Base-by-base conservation (phyloP, 2,113 vertebrate genomes). In the Phocoena phocoena region DNA sequence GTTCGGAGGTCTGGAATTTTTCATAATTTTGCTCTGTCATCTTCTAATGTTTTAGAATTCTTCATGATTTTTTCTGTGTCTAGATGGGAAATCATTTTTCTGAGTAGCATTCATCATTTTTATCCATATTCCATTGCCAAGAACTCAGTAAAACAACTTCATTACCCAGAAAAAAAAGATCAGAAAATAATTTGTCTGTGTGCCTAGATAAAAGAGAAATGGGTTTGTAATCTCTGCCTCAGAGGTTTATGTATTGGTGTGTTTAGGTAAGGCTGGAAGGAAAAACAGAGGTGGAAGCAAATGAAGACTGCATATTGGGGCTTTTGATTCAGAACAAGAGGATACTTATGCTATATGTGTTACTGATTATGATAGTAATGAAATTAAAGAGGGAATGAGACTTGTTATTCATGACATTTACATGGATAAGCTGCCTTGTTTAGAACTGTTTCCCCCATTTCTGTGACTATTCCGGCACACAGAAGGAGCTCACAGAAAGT, bases 121-220 rank as follows among this genome's bases (percentile, higher is more conserved):
- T 41, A 73, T n/a, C 11, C 9, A 63, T 2, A 70, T 26, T 33
- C 21, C 36, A 41, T 60, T 80, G 25, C 9, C 47, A 82, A 88
- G 41, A 87, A 74, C 18, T 60, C 33, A 90, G 33, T 63, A 41
- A 36, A 6, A 84, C 36, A 63, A 84, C 4, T 17, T n/a, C 3
- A 83, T 88, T 94, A 50, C 20, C 50, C 18, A 76, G 55, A 70
- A 90, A 84, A n/a, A 3, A 70, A n/a, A 71, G 33, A 60, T 55
- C 9, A 90, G 31, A 11, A 84, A 77, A 67, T 31, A 87, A 38
- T 79, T 76, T 96, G 14, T 8, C 5, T n/a, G 13, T 58, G 5
- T 88, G 17, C 8, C 38, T 60, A 62, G 73, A 17, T 60, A 89
- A 84, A 53, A 82, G 26, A 89, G 33, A 85, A 93, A 82, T n/a